Evolutionary conservation across 2,888 invertebrate genomes (phyloP).

Genomic region (Dendrolimus pini): DNA sequence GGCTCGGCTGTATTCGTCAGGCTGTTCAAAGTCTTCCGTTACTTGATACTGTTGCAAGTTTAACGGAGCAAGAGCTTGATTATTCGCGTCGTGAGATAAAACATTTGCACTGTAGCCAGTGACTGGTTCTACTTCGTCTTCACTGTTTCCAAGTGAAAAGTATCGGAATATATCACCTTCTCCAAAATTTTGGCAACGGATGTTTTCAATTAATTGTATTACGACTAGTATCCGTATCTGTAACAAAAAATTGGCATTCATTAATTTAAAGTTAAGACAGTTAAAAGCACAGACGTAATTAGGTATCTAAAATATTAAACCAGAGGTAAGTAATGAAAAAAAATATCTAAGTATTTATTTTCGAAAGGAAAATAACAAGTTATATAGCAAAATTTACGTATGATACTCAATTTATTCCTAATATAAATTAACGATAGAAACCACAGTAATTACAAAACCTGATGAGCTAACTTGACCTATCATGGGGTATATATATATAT

Average conservation of each 20-base stretch:
- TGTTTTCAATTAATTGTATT: constrained; percentile 40
- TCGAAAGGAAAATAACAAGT: too few species aligned
- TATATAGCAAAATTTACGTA: too few species aligned
- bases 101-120: constrained; percentile 48
- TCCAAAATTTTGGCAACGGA: constrained; percentile 57
- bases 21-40: constrained; percentile 45
- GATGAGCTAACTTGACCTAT: too few species aligned
- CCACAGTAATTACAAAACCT: too few species aligned
- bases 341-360: too few species aligned
- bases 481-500: too few species aligned
- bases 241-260: constrained; percentile 26
- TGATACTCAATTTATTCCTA: too few species aligned
- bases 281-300: too few species aligned
- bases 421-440: too few species aligned
- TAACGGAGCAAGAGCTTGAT: constrained; percentile 45
- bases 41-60: constrained; percentile 40
- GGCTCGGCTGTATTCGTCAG: constrained; percentile 42
- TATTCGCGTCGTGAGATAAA: constrained; percentile 47
- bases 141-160: constrained; percentile 30
- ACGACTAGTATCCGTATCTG: constrained; percentile 70
- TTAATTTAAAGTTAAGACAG: too few species aligned
- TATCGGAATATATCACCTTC: constrained; percentile 53
- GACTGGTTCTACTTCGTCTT: constrained; percentile 44
- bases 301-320: too few species aligned
- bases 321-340: too few species aligned